Percentiles rank a stretch among this genome's conserved stretches.
These are phyloP conservation scores for Crocuta crocuta DNA, from an alignment of 2,113 vertebrate genomes.

Conservation along the genomic window DNA sequence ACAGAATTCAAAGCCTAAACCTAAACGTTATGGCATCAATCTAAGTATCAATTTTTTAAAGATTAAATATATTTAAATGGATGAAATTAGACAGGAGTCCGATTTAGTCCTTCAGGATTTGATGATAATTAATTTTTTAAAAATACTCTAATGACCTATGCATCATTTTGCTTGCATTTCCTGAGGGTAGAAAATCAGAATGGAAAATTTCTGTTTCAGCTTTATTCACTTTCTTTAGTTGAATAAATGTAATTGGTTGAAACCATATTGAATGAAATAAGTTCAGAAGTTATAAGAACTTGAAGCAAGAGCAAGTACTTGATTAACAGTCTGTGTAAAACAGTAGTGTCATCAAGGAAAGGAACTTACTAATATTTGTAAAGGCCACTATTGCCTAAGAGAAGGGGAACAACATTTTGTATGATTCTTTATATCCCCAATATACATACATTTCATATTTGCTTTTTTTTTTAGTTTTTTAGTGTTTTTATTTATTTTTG, in stretches of 20 bases:
- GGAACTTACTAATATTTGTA: neutral
- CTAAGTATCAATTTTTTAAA: neutral
- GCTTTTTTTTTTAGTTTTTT: neutral
- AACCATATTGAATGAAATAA: constrained; percentile 2
- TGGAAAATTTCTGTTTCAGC: constrained; percentile 5
- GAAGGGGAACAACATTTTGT: neutral
- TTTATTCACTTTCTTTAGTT: constrained; percentile 42
- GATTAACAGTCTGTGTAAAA: constrained; percentile 49
- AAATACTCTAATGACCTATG: constrained; percentile 32
- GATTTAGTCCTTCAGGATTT: constrained; percentile 10
- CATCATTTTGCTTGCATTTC: constrained; percentile 27
- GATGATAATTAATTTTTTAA: constrained; percentile 34
- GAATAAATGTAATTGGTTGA: constrained; percentile 46
- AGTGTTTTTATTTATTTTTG: too few relatives aligned
- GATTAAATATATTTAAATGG: constrained; percentile 38
- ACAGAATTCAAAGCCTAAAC: neutral
- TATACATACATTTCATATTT: neutral
- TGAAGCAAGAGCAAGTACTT: neutral
- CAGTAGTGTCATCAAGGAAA: neutral
- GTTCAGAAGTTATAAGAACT: constrained; percentile 28
- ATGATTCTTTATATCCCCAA: neutral
- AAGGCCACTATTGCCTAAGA: neutral
- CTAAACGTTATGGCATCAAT: neutral
- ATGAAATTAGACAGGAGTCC: constrained; percentile 4
- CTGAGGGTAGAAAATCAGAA: constrained; percentile 2